Evolutionary conservation across 2,888 invertebrate genomes (phyloP).

Genomic region (Limnephilus lunatus): DNA sequence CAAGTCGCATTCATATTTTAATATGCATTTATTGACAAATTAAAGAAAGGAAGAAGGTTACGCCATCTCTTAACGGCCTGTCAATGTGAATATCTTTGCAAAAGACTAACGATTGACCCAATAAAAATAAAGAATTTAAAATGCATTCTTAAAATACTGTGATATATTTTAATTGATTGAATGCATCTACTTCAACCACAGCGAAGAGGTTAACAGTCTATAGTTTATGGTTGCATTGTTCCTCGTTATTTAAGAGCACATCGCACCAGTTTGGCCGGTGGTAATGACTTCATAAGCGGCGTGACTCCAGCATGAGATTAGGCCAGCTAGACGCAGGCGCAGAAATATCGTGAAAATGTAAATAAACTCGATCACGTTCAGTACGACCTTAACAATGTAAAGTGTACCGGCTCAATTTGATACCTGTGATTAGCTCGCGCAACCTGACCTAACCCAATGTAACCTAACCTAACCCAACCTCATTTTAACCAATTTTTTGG

Average conservation of each 20-base stretch:
- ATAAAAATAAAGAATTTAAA: too few relatives aligned
- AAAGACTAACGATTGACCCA: too few relatives aligned
- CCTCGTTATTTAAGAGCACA: conserved; percentile 5
- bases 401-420: neutral
- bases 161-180: too few relatives aligned
- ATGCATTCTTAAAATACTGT: too few relatives aligned
- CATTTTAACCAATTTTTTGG: too few relatives aligned
- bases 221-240: neutral
- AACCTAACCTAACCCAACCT: neutral
- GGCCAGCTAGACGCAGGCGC: neutral
- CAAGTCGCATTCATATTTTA: too few relatives aligned
- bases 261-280: conserved; percentile 6
- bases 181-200: neutral
- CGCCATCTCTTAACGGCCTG: too few relatives aligned
- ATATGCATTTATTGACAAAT: too few relatives aligned
- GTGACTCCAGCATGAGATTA: conserved; percentile 2
- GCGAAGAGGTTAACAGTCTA: neutral
- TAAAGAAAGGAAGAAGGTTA: too few relatives aligned
- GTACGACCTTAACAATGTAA: neutral
- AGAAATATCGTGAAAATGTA: neutral
- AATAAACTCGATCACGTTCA: neutral
- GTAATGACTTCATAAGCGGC: conserved; percentile 40
- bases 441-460: neutral
- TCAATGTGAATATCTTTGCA: too few relatives aligned
- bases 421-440: neutral